Evolutionary conservation across 2,888 invertebrate genomes (phyloP).

Genomic region (Mesorhabditis sp.): DNA sequence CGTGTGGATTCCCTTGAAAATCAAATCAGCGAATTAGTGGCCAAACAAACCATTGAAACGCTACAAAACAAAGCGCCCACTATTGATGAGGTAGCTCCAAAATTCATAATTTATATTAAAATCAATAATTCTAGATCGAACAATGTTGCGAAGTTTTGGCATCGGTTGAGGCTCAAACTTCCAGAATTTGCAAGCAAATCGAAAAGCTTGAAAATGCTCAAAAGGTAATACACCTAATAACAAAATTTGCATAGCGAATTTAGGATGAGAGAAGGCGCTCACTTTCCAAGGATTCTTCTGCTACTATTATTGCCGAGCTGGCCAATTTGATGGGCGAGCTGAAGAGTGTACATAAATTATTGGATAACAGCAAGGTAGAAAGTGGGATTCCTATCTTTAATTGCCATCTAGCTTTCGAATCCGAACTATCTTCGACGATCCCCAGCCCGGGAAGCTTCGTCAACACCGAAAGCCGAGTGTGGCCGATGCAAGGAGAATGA

Average conservation of each 20-base stretch:
- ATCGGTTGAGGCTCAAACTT: conserved; percentile 53
- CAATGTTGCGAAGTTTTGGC: conserved; percentile 53
- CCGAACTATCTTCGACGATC: conserved; percentile 9
- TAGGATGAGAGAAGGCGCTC: conserved; percentile 53
- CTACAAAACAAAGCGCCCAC: conserved; percentile 41
- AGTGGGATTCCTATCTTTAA: neutral
- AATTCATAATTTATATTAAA: too few relatives aligned
- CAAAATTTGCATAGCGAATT: neutral
- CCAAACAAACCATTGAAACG: conserved; percentile 26
- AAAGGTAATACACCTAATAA: conserved; percentile 21
- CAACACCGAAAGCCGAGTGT: conserved; percentile 6
- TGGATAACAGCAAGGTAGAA: conserved; percentile 37
- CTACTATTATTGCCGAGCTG: conserved; percentile 50
- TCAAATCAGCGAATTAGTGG: conserved; percentile 41
- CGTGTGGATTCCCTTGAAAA: conserved; percentile 48
- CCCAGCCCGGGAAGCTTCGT: conserved; percentile 1
- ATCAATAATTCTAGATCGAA: conserved; percentile 39
- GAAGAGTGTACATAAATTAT: conserved; percentile 43
- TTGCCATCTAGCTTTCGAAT: conserved; percentile 10
- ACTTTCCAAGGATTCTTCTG: conserved; percentile 49
- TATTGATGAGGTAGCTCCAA: conserved; percentile 39
- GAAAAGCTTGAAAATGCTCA: conserved; percentile 53
- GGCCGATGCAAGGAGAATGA: conserved; percentile 21
- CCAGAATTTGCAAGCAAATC: conserved; percentile 49
- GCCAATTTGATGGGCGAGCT: conserved; percentile 54